phyloP scores from a whole-genome alignment of 2,797 vertebrate genomes.

The Oreochromis mossambicus region DNA sequence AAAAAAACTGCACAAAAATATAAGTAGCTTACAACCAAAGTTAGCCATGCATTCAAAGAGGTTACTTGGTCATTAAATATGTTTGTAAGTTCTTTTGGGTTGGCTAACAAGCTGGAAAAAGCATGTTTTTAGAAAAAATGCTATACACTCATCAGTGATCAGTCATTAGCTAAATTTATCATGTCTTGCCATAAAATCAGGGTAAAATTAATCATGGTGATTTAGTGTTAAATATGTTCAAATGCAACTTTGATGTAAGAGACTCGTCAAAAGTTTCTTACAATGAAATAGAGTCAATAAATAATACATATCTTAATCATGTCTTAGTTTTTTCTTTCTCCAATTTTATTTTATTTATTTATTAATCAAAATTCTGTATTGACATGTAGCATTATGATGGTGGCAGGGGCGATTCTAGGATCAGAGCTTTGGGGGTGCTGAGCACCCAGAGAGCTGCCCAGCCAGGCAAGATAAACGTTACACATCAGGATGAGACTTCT shows the following conservation, averaged over 20 bases:
- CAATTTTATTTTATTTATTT: not conserved
- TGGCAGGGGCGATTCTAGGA: no score
- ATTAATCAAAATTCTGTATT: not conserved
- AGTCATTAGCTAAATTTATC: not conserved
- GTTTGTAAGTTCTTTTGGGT: not conserved
- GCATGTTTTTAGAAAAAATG: not conserved
- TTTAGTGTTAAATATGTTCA: not conserved
- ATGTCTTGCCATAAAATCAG: not conserved
- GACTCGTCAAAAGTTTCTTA: not conserved
- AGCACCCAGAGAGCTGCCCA: no score
- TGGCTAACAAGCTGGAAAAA: not conserved
- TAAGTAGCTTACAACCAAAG: not conserved
- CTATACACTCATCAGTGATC: not conserved
- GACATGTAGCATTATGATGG: no score
- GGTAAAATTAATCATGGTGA: not conserved
- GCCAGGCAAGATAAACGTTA: no score
- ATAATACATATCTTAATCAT: not conserved
- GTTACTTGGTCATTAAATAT: not conserved
- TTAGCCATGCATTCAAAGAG: not conserved
- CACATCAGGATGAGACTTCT: no score
- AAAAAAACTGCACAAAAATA: not conserved
- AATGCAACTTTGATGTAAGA: not conserved
- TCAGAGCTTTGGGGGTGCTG: no score
- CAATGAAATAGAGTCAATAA: not conserved
- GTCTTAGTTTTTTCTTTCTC: not conserved